Evolutionary conservation across 2,888 invertebrate species (phyloP).

Genomic region (Drosophila bunnanda): DNA sequence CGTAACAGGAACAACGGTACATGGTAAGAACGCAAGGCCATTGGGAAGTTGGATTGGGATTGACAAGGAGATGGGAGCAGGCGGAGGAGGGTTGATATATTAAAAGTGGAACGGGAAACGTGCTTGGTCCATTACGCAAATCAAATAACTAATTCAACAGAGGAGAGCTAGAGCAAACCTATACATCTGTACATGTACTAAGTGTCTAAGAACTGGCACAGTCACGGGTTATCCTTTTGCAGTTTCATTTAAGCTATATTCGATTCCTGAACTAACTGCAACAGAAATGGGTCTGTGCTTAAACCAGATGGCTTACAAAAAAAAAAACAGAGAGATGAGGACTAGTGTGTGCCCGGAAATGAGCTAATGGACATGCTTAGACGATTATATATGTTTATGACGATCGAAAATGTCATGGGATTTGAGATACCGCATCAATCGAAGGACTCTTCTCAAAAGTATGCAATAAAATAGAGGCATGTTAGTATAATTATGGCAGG

Average conservation of each 20-base stretch:
- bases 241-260: background rate
- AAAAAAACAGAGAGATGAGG: background rate
- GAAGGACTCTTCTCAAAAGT: background rate
- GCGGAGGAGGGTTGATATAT: background rate
- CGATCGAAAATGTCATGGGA: background rate
- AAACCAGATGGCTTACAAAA: background rate
- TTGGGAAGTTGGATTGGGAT: conserved; percentile 38
- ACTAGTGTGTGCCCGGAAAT: background rate
- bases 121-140: conserved; percentile 8
- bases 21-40: conserved; percentile 83
- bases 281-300: background rate
- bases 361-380: background rate
- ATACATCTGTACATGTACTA: background rate
- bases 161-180: background rate
- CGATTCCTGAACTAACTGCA: background rate
- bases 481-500: background rate
- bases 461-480: background rate
- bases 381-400: background rate
- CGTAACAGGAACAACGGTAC: conserved; percentile 89
- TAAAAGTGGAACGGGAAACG: background rate
- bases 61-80: background rate
- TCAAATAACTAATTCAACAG: background rate
- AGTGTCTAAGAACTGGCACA: background rate
- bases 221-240: background rate
- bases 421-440: too few relatives aligned